Evolutionary conservation across 2,888 invertebrate genomes (phyloP).

Genomic region (Melipona bicolor): DNA sequence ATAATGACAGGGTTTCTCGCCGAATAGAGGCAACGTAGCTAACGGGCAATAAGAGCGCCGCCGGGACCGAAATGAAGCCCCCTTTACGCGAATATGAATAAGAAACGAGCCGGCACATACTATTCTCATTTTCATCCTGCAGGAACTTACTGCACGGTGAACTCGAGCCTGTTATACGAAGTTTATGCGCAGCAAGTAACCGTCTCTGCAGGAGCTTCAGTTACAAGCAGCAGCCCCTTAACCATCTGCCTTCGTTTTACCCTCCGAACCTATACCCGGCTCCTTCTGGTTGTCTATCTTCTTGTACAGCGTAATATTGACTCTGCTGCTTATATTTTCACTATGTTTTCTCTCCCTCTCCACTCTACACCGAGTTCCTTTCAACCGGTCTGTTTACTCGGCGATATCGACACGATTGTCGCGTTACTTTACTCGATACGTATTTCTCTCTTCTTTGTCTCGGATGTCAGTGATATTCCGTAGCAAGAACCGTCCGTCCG

Average conservation of each 20-base stretch:
- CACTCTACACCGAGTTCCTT: too few relatives aligned
- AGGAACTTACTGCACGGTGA: slow-evolving; percentile 54
- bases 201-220: slow-evolving; percentile 55
- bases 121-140: slow-evolving; percentile 63
- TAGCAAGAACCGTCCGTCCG: background rate
- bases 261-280: background rate
- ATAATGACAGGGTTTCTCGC: slow-evolving; percentile 42
- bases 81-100: slow-evolving; percentile 64
- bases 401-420: background rate
- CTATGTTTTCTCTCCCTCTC: background rate
- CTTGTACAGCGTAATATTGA: slow-evolving; percentile 19
- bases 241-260: slow-evolving; percentile 36
- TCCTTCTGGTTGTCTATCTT: slow-evolving; percentile 34
- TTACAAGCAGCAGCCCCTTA: slow-evolving; percentile 57
- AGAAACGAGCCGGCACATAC: slow-evolving; percentile 62
- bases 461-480: background rate
- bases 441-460: background rate
- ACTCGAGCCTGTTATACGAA: slow-evolving; percentile 63
- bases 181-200: slow-evolving; percentile 63
- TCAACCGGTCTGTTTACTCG: slow-evolving; percentile 6
- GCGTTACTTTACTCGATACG: too few relatives aligned
- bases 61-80: slow-evolving; percentile 51
- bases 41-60: slow-evolving; percentile 54
- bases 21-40: slow-evolving; percentile 39
- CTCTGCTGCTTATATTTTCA: slow-evolving; percentile 32